Conservation (phyloP, 1,140 invertebrate species). For the Sesamia nonagrioides region DNA sequence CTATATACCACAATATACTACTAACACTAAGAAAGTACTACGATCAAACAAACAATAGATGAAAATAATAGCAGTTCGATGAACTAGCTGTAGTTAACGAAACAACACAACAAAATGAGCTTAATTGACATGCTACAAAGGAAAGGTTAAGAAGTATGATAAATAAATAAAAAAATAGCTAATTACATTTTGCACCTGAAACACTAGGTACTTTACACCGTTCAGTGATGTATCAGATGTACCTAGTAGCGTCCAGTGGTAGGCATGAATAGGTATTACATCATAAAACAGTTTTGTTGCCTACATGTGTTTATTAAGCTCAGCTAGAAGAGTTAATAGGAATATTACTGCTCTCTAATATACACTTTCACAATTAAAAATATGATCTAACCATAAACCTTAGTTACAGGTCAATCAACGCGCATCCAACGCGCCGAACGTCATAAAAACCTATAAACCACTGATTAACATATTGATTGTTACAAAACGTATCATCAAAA, state of each 20-base stretch:
- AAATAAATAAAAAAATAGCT: no score
- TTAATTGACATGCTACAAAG: no score
- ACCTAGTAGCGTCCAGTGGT: background rate
- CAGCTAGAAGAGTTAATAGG: background rate
- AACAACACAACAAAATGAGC: no score
- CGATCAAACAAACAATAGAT: background rate
- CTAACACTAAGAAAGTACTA: background rate
- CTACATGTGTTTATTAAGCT: background rate
- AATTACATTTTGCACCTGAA: no score
- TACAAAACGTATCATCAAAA: constrained; percentile 15
- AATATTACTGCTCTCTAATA: background rate
- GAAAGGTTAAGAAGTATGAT: no score
- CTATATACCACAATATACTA: background rate
- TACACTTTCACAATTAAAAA: constrained; percentile 15
- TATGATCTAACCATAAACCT: constrained; percentile 11
- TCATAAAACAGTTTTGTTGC: background rate
- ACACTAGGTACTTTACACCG: no score
- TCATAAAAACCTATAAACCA: constrained; percentile 37
- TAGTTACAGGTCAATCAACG: constrained; percentile 37
- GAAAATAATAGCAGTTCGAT: no score
- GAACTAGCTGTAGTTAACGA: no score
- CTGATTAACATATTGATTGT: constrained; percentile 40
- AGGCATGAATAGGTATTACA: background rate
- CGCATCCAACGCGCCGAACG: constrained; percentile 12
- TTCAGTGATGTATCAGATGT: no score